These are phyloP conservation scores for Oenanthe oenanthe DNA, from an alignment of 2,113 vertebrate species.

Conservation along the genomic window DNA sequence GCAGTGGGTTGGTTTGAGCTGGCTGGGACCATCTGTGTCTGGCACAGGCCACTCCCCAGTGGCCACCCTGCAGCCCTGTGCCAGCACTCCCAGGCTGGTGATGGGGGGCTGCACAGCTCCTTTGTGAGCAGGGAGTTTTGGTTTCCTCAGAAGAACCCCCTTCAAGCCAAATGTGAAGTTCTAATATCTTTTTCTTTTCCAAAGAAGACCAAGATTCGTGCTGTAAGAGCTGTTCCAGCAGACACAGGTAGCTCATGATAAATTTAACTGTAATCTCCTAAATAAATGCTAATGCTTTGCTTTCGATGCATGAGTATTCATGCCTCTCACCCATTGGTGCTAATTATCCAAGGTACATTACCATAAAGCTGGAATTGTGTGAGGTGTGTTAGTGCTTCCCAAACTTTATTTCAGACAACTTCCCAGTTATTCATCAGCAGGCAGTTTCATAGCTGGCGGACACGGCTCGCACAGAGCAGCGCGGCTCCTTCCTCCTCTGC, in stretches of 20 bases:
- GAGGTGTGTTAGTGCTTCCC: slow-evolving; percentile 29
- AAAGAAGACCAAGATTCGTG: not conserved
- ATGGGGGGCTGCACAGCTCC: fast-evolving
- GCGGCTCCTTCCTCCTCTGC: slow-evolving; percentile 35
- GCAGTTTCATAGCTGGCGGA: slow-evolving; percentile 48
- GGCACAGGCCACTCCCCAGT: fast-evolving
- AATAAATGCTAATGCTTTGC: slow-evolving; percentile 59
- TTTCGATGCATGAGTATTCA: slow-evolving; percentile 31
- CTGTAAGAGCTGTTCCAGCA: not conserved
- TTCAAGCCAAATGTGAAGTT: not conserved
- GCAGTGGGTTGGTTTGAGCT: not conserved
- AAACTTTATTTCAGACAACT: slow-evolving; percentile 67
- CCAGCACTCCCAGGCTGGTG: not conserved
- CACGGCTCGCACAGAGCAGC: not conserved
- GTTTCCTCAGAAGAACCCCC: not conserved
- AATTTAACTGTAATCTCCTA: slow-evolving; percentile 43
- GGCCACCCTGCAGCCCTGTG: fast-evolving
- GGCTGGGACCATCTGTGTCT: not conserved
- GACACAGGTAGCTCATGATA: slow-evolving; percentile 51
- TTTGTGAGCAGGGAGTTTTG: not conserved
- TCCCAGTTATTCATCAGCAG: slow-evolving; percentile 48
- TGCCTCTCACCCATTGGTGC: slow-evolving; percentile 33
- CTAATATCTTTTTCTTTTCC: not conserved
- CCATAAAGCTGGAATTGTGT: slow-evolving; percentile 17
- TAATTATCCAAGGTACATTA: slow-evolving; percentile 57